Conservation (phyloP, 2,113 vertebrate genomes). For the Sinocyclocheilus anshuiensis region DNA sequence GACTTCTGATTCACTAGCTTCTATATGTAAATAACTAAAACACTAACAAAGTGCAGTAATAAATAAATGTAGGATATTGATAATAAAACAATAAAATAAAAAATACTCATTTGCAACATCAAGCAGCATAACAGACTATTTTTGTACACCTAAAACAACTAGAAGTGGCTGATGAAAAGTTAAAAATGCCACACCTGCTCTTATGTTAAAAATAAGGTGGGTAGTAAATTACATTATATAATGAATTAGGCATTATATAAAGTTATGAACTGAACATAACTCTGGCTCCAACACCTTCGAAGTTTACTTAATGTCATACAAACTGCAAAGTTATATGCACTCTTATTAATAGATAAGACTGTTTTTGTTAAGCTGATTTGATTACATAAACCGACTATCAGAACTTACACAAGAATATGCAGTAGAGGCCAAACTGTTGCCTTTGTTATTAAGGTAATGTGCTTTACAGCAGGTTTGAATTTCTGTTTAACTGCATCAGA, state of each 20-base stretch:
- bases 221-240: neutral
- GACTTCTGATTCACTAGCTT: neutral
- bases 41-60: neutral
- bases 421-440: neutral
- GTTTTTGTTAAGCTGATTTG: conserved; percentile 2
- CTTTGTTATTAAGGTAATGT: neutral
- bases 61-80: neutral
- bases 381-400: neutral
- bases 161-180: neutral
- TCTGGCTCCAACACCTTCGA: neutral
- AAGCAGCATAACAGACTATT: neutral
- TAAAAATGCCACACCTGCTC: neutral
- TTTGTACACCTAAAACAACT: neutral
- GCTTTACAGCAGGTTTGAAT: neutral
- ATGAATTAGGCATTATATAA: neutral
- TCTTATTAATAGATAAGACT: neutral
- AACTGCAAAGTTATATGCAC: neutral
- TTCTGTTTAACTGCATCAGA: neutral
- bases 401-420: neutral
- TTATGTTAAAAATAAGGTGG: neutral
- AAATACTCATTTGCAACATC: neutral
- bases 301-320: neutral
- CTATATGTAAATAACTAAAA: neutral
- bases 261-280: neutral
- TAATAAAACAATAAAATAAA: neutral